Conservation (phyloP, 1,140 invertebrate species). For the Penaeus indicus region DNA sequence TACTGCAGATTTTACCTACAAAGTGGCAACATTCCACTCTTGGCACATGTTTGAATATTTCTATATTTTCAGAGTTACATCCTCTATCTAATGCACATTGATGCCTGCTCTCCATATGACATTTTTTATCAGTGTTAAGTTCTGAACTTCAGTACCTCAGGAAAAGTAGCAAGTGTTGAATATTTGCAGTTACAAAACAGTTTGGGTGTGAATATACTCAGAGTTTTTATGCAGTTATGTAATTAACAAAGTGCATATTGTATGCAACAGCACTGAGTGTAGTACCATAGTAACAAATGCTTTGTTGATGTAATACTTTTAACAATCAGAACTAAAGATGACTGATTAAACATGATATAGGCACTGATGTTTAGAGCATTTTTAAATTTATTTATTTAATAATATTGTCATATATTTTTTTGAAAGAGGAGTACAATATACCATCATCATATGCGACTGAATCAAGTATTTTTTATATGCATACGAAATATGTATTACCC, state of each 20-base stretch:
- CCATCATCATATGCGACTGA: slow-evolving; percentile 11
- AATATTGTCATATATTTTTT: not conserved
- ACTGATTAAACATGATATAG: not conserved
- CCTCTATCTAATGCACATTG: slow-evolving; percentile 38
- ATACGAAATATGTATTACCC: not conserved
- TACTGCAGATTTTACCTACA: slow-evolving; percentile 34
- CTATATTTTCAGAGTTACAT: slow-evolving; percentile 26
- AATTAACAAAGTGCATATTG: slow-evolving; percentile 26
- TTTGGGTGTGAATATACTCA: slow-evolving; percentile 17
- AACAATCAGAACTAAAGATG: not conserved
- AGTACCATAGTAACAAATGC: slow-evolving; percentile 29
- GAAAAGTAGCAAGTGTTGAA: slow-evolving; percentile 45
- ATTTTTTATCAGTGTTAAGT: slow-evolving; percentile 41
- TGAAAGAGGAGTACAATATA: slow-evolving; percentile 20
- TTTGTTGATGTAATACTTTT: slow-evolving; percentile 30
- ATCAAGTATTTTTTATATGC: slow-evolving; percentile 8
- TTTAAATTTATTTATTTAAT: too few relatives aligned
- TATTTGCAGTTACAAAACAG: slow-evolving; percentile 30
- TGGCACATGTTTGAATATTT: slow-evolving; percentile 34
- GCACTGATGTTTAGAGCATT: not conserved
- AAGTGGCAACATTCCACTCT: slow-evolving; percentile 37
- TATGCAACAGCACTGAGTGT: slow-evolving; percentile 33
- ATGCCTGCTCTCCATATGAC: slow-evolving; percentile 26
- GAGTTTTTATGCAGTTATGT: slow-evolving; percentile 29
- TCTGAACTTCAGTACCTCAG: slow-evolving; percentile 44